These are phyloP conservation scores for Synergus laeviventris DNA, from an alignment of 2,888 invertebrate genomes.

Conservation along the genomic window DNA sequence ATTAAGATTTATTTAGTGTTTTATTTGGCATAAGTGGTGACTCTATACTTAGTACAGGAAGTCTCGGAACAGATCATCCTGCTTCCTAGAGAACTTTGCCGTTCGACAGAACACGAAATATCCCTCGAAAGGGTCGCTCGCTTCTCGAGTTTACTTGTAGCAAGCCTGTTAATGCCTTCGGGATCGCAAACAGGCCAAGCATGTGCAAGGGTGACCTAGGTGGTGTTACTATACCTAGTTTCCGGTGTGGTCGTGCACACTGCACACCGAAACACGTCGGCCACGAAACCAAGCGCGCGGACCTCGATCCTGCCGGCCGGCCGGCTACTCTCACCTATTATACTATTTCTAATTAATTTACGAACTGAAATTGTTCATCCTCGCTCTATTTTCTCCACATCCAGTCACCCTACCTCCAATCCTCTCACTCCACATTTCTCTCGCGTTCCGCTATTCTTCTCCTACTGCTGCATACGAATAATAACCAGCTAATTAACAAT, in stretches of 20 bases:
- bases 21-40: conserved; percentile 22
- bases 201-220: conserved; percentile 52
- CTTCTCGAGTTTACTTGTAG: conserved; percentile 56
- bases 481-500: conserved; percentile 26
- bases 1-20: conserved; percentile 25
- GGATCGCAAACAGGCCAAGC: conserved; percentile 61
- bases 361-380: conserved; percentile 57
- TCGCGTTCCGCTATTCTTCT: not conserved
- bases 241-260: conserved; percentile 56
- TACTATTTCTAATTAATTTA: conserved; percentile 69
- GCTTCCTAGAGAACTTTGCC: conserved; percentile 17
- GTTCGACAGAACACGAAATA: conserved; percentile 28
- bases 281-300: conserved; percentile 55
- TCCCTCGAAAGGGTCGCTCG: conserved; percentile 16
- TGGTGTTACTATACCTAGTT: conserved; percentile 52
- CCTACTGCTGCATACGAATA: not conserved
- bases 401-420: conserved; percentile 15
- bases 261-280: conserved; percentile 49
- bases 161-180: conserved; percentile 62
- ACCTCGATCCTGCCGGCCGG: conserved; percentile 54
- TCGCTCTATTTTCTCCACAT: conserved; percentile 39
- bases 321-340: conserved; percentile 63
- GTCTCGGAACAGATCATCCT: conserved; percentile 21
- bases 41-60: not conserved
- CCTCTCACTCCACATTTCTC: conserved; percentile 15